These are phyloP conservation scores for Plutomurus gul DNA, from an alignment of 1,140 invertebrate genomes.

Conservation along the genomic window DNA sequence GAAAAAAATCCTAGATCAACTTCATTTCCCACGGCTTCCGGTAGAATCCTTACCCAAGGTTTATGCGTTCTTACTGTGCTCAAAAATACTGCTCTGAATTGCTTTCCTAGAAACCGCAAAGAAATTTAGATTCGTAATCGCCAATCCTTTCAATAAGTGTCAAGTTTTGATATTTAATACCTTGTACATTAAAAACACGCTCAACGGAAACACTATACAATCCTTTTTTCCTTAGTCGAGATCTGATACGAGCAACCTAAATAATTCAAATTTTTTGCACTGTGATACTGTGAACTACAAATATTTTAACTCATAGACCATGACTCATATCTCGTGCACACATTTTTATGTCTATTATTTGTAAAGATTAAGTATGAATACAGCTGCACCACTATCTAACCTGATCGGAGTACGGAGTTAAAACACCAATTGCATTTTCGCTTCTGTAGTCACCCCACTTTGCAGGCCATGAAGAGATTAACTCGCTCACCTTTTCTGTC, in stretches of 20 bases:
- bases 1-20: conserved; percentile 84
- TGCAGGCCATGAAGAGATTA: conserved; percentile 62
- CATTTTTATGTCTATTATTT: no score
- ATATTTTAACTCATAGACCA: conserved; percentile 55
- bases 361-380: conserved; percentile 9
- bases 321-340: neutral
- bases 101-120: conserved; percentile 66
- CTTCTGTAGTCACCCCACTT: conserved; percentile 59
- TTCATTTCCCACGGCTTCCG: conserved; percentile 62
- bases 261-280: no score
- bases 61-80: conserved; percentile 79
- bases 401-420: conserved; percentile 82
- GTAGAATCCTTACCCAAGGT: conserved; percentile 65
- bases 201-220: conserved; percentile 81
- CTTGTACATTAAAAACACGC: conserved; percentile 84
- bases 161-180: no score
- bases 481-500: conserved; percentile 61
- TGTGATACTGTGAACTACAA: neutral
- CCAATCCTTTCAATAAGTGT: neutral
- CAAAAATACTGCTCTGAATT: conserved; percentile 82
- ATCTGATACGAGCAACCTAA: conserved; percentile 66
- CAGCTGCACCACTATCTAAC: conserved; percentile 58
- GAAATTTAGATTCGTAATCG: neutral
- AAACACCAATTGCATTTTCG: conserved; percentile 59
- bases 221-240: conserved; percentile 74